Evolutionary conservation across 2,113 vertebrate genomes (phyloP).

Genomic region (Strigops habroptila): DNA sequence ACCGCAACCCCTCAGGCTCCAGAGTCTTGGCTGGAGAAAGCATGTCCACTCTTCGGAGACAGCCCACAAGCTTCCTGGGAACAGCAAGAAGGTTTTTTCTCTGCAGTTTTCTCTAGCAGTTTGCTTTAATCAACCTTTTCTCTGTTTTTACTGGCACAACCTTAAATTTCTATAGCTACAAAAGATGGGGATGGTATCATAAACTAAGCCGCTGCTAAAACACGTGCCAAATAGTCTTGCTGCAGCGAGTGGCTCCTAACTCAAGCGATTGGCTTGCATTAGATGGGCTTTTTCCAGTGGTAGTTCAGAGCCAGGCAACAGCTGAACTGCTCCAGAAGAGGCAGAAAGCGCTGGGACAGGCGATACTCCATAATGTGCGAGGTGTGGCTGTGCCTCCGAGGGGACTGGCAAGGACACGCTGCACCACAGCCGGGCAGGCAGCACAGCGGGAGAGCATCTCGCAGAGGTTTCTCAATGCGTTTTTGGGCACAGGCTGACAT

Average conservation of each 20-base stretch:
- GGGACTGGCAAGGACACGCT: background rate
- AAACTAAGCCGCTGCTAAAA: background rate
- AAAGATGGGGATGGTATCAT: background rate
- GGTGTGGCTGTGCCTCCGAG: background rate
- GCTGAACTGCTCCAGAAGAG: background rate
- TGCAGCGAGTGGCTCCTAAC: background rate
- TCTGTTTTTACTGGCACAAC: background rate
- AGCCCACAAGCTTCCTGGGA: background rate
- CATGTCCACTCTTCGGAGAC: background rate
- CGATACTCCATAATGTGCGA: accelerated
- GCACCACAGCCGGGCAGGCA: accelerated
- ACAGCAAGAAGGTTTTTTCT: background rate
- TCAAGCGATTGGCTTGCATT: background rate
- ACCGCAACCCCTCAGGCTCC: background rate
- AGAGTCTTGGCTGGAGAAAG: background rate
- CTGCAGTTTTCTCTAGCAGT: background rate
- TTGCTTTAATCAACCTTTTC: background rate
- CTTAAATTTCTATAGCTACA: background rate
- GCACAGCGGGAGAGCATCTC: background rate
- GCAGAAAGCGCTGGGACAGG: background rate
- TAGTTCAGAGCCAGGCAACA: background rate
- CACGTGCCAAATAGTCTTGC: no score
- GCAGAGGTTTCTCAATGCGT: background rate
- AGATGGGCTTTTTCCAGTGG: background rate
- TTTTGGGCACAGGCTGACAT: background rate